Conservation (phyloP, 2,888 invertebrate species). For the Tetanocera ferruginea region DNA sequence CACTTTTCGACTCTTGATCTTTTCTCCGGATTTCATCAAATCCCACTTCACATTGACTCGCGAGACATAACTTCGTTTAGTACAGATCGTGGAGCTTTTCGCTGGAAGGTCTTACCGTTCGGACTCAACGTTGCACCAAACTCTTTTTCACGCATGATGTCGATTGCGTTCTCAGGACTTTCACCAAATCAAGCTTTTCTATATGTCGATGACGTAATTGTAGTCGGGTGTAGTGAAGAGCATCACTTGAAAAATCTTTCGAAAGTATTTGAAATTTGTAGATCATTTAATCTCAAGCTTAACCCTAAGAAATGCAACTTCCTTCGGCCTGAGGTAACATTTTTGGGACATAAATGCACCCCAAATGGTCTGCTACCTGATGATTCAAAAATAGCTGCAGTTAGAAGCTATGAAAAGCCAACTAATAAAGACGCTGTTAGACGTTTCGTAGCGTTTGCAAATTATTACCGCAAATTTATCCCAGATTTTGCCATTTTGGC, state of each 20-base stretch:
- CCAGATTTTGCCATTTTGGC: too few relatives aligned
- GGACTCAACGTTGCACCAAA: slow-evolving; percentile 15
- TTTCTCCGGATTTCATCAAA: slow-evolving; percentile 33
- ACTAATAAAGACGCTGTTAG: slow-evolving; percentile 28
- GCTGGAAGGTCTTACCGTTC: slow-evolving; percentile 28
- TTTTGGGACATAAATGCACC: slow-evolving; percentile 39
- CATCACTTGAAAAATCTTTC: slow-evolving; percentile 39
- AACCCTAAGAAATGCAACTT: slow-evolving; percentile 41
- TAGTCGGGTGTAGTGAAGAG: background rate
- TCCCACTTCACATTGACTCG: background rate
- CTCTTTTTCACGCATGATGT: too few relatives aligned
- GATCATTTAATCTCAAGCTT: slow-evolving; percentile 35
- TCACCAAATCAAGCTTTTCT: too few relatives aligned
- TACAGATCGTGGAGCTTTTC: slow-evolving; percentile 24
- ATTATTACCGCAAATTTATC: too few relatives aligned
- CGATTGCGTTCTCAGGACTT: too few relatives aligned
- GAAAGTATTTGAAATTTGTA: slow-evolving; percentile 35
- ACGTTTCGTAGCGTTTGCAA: too few relatives aligned
- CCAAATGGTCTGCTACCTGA: too few relatives aligned
- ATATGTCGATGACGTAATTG: slow-evolving; percentile 17
- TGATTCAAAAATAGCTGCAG: slow-evolving; percentile 27
- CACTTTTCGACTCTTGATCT: slow-evolving; percentile 19
- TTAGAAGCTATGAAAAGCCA: slow-evolving; percentile 8
- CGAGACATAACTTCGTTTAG: background rate
- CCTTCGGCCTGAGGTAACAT: slow-evolving; percentile 37